A percentile compares a stretch with the other conserved stretches of the same genome.
phyloP scores from a whole-genome alignment of 2,888 invertebrate genomes.

The Brachypterus glaber region DNA sequence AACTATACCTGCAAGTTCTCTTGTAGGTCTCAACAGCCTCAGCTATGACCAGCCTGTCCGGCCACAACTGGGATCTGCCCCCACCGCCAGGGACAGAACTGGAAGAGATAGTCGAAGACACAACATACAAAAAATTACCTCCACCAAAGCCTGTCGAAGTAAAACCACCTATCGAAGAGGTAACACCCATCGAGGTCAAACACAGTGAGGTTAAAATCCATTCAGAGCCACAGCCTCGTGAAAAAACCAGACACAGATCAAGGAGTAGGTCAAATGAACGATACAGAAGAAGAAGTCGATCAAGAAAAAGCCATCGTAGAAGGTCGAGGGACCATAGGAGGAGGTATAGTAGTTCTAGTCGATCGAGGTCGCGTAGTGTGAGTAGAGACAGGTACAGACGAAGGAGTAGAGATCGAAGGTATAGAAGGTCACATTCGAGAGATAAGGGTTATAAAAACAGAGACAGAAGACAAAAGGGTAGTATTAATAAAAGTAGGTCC shows the following conservation, averaged over 20 bases:
- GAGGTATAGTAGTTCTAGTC: slow-evolving; percentile 17
- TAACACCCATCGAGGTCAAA: too few relatives aligned
- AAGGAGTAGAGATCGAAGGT: slow-evolving; percentile 16
- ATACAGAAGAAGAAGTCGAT: slow-evolving; percentile 18
- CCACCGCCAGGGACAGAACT: slow-evolving; percentile 39
- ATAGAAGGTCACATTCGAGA: too few relatives aligned
- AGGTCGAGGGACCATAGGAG: slow-evolving; percentile 21
- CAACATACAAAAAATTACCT: not conserved
- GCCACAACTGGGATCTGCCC: slow-evolving; percentile 35
- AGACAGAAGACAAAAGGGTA: too few relatives aligned
- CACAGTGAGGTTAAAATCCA: slow-evolving; percentile 25
- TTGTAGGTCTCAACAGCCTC: slow-evolving; percentile 39
- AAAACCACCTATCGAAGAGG: too few relatives aligned
- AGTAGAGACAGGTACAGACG: slow-evolving; percentile 15
- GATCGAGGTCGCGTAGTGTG: slow-evolving; percentile 12
- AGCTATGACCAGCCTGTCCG: slow-evolving; percentile 22
- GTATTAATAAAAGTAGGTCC: too few relatives aligned
- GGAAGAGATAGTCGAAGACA: slow-evolving; percentile 22
- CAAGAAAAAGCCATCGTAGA: slow-evolving; percentile 21
- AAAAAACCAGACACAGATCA: slow-evolving; percentile 21
- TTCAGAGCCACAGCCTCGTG: slow-evolving; percentile 25
- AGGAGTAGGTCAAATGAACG: slow-evolving; percentile 21
- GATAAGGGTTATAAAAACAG: too few relatives aligned
- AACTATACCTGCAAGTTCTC: slow-evolving; percentile 45
- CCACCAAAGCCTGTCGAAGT: not conserved